Conservation (phyloP, 1,140 invertebrate genomes). For the Lerema accius region DNA sequence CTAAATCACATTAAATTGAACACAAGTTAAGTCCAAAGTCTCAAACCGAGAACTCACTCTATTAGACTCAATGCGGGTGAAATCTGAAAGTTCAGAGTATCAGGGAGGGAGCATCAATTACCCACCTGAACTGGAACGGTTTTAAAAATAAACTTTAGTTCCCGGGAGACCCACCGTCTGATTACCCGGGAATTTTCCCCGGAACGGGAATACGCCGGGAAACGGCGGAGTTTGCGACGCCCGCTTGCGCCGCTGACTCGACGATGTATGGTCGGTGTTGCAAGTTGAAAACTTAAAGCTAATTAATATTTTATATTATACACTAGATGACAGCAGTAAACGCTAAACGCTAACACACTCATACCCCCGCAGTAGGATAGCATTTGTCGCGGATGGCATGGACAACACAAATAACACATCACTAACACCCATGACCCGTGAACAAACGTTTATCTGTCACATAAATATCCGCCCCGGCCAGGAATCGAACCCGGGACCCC, state of each 20-base stretch:
- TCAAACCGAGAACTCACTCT: neutral
- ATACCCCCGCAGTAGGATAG: too few species aligned
- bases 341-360: too few species aligned
- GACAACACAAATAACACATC: too few species aligned
- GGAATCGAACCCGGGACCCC: too few species aligned
- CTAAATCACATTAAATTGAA: neutral
- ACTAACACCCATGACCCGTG: too few species aligned
- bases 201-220: slow-evolving; percentile 37
- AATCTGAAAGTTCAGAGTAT: slow-evolving; percentile 22
- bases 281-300: slow-evolving; percentile 20
- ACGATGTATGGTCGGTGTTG: slow-evolving; percentile 33
- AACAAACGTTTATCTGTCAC: too few species aligned
- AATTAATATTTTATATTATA: too few species aligned
- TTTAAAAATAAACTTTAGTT: slow-evolving; percentile 36
- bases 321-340: too few species aligned
- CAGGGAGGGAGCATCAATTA: slow-evolving; percentile 35
- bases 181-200: slow-evolving; percentile 46
- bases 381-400: too few species aligned
- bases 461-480: too few species aligned
- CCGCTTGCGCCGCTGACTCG: slow-evolving; percentile 44
- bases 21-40: neutral
- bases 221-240: slow-evolving; percentile 27
- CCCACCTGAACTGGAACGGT: slow-evolving; percentile 28
- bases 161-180: slow-evolving; percentile 40
- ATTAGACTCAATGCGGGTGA: neutral